Evolutionary conservation across 2,797 vertebrate species (phyloP), one percentile per base, ranked within the genome.

Genomic region (Kryptopterus vitreolus): DNA sequence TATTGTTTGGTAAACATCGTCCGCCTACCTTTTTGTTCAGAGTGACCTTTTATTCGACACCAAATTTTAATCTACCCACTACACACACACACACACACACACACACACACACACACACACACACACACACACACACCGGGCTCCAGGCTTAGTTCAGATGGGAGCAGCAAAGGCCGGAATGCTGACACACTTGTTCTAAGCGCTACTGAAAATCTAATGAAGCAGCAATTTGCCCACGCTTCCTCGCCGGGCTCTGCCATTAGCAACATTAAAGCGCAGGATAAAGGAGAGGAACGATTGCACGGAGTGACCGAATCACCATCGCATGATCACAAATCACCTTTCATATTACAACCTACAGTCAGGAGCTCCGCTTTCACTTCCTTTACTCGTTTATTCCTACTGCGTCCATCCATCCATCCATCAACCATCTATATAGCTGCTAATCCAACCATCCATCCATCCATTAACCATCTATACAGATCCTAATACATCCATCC

Each of bases 161-260:
- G 81, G 82, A 83, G 58, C 79, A 81, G 76, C 77, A 73, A 50
- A 72, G 75, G 72, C 48, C 70, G 74, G 79, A 84, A 79, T 82
- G 83, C 87, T 86, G 84, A 88, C 87, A 81, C 72, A 63, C 72
- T 85, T 78, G 65, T 86, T 86, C 79, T 84, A 78, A 84, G 77
- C 76, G n/a, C 81, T 84, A 81, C 79, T 83, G 82, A 80, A 83
- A 85, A 88, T 83, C 81, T 82, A 86, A 87, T 87, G 85, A 88
- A 85, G 84, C 83, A 85, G 85, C 83, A 82, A 82, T 87, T 85
- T 86, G 82, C 76, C 73, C 77, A 81, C 65, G 78, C 78, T 76
- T 83, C 78, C 85, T 86, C 78, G 79, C n/a, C 70, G 81, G 82
- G 75, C 72, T 80, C 69, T 79, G 76, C 50, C 53, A 78, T 75